Evolutionary conservation across 2,797 vertebrate genomes (phyloP), one percentile per base, ranked within the genome.

Genomic region (Neosilurus mollespiculum): DNA sequence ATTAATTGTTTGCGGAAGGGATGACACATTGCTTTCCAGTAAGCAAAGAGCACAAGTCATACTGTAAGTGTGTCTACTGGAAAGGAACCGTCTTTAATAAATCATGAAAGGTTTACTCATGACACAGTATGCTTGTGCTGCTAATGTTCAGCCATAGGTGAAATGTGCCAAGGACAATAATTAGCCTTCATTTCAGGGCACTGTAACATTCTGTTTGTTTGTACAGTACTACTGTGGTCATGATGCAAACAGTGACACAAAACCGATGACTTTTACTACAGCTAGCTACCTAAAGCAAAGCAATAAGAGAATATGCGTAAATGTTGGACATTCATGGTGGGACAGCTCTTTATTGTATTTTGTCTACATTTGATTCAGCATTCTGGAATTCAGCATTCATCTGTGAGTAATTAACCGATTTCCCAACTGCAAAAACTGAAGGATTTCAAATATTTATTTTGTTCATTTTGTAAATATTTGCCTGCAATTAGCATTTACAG

Each of bases 131-230:
- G 66, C 72, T 82, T 58, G n/a, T 78, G 67, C 77, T 81, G 82
- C 83, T 83, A 49, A 78, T 59, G 70, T 83, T 84, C 67, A 43
- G 81, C 81, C 81, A 80, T 69, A 80, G 66, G 24, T 2, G 2
- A 86, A 71, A 72, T 4, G 24, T 77, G 88, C 83, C 85, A 87
- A 84, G n/a, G n/a, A 82, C 84, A 83, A 84, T 84, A 84, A 73
- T 80, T 43, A 56, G 51, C 80, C 59, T 65, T 76, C 59, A 78
- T 43, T 83, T 56, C 16, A 71, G 82, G 78, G 61, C 73, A 79
- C 80, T 82, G 78, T 30, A 53, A 73, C 64, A 64, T 67, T 83
- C 75, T 22, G 58, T 84, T 81, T 84, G 73, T 86, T 84, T 83
- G 75, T 81, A 53, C 69, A 84, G 30, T 69, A 54, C 71, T 75